Conservation (phyloP, 2,888 invertebrate species). For the Agonopterix arenella region DNA sequence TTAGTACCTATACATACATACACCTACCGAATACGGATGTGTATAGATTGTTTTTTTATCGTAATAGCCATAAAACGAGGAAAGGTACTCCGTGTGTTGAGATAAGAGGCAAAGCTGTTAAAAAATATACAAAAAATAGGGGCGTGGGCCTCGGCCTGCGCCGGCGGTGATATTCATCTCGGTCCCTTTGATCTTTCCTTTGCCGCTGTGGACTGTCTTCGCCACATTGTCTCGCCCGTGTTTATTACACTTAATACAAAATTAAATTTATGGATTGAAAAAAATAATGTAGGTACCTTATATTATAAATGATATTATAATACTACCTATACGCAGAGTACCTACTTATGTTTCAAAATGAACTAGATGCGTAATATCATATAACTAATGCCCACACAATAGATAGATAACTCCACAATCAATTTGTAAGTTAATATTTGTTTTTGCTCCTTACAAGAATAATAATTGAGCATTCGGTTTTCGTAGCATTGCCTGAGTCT, state of each 20-base stretch:
- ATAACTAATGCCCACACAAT: too few relatives aligned
- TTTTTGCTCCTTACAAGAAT: too few relatives aligned
- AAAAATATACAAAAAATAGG: constrained; percentile 57
- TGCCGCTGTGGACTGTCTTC: constrained; percentile 31
- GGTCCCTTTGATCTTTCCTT: constrained; percentile 56
- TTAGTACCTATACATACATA: not conserved
- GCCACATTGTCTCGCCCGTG: constrained; percentile 37
- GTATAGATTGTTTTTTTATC: constrained; percentile 4
- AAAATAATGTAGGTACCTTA: too few relatives aligned
- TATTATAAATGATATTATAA: too few relatives aligned
- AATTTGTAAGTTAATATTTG: too few relatives aligned
- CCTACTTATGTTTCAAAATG: too few relatives aligned
- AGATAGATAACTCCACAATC: too few relatives aligned
- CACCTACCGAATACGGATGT: constrained; percentile 5
- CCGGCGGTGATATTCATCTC: constrained; percentile 60
- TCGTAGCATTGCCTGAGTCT: too few relatives aligned
- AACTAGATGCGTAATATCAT: too few relatives aligned
- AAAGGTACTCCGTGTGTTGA: constrained; percentile 29
- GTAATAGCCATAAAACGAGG: constrained; percentile 32
- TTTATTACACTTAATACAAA: constrained; percentile 21
- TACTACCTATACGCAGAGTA: too few relatives aligned
- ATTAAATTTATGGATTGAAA: too few relatives aligned
- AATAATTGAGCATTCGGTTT: too few relatives aligned
- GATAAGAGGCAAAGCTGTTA: constrained; percentile 49
- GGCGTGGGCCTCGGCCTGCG: constrained; percentile 33